Evolutionary conservation across 1,140 invertebrate species (phyloP).

Genomic region (Eupristina koningsbergeri): DNA sequence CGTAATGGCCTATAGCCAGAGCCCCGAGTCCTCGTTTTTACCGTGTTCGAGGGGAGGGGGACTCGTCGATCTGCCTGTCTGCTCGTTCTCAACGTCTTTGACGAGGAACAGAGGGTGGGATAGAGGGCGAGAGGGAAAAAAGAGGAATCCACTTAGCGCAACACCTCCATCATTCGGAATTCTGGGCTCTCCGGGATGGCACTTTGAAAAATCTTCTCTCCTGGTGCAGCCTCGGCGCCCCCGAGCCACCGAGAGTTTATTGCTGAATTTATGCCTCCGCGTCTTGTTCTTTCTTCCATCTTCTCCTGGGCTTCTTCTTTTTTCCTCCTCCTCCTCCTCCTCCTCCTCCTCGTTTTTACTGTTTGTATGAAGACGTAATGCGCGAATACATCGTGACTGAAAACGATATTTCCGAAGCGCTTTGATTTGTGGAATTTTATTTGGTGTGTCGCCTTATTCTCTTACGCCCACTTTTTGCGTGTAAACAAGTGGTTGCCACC

Average conservation of each 20-base stretch:
- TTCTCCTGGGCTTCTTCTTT: conserved; percentile 7
- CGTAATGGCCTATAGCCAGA: conserved; percentile 69
- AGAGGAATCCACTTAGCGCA: conserved; percentile 50
- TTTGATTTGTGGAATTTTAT: conserved; percentile 32
- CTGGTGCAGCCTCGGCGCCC: conserved; percentile 18
- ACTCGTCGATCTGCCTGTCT: conserved; percentile 41
- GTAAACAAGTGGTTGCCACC: conserved; percentile 9
- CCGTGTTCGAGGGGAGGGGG: conserved; percentile 21
- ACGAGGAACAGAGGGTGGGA: conserved; percentile 18
- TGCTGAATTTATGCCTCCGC: conserved; percentile 44
- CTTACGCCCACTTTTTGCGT: conserved; percentile 13
- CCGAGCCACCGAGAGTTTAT: conserved; percentile 37
- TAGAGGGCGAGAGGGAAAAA: conserved; percentile 18
- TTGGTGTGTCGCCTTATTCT: conserved; percentile 16
- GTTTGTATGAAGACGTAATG: conserved; percentile 32
- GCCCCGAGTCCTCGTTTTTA: conserved; percentile 56
- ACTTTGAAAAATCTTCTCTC: conserved; percentile 48
- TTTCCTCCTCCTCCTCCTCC: conserved; percentile 16
- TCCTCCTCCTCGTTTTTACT: conserved; percentile 11
- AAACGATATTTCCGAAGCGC: conserved; percentile 31
- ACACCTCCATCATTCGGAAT: conserved; percentile 50
- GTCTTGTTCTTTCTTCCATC: conserved; percentile 31
- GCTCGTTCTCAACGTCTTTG: conserved; percentile 48
- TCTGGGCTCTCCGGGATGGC: conserved; percentile 30
- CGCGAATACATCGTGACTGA: conserved; percentile 15